phyloP scores from a whole-genome alignment of 1,140 invertebrate species.

The Thalassaphorura encarpata region DNA sequence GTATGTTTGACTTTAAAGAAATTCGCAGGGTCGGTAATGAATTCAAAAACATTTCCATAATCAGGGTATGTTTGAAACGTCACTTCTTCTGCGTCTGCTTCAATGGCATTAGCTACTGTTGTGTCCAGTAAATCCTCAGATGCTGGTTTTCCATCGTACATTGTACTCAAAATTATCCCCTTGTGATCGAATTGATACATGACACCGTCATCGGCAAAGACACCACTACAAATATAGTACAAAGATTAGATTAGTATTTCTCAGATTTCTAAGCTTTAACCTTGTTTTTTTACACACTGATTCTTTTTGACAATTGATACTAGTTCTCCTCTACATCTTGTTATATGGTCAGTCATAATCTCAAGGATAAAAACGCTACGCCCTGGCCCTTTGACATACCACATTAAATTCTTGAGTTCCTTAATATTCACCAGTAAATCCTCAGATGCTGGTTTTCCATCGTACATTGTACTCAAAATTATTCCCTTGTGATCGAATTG shows the following conservation, averaged over 20 bases:
- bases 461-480: conserved; percentile 13
- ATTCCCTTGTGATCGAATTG: conserved; percentile 21
- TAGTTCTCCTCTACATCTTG: conserved; percentile 13
- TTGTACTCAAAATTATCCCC: conserved; percentile 19
- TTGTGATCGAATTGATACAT: conserved; percentile 16
- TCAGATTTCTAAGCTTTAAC: too few species aligned
- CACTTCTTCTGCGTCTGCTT: conserved; percentile 25
- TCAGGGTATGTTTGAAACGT: conserved; percentile 7
- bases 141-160: conserved; percentile 1
- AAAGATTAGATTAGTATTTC: too few species aligned
- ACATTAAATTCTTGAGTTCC: background rate
- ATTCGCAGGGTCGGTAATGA: conserved; percentile 13
- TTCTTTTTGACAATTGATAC: conserved; percentile 17
- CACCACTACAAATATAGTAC: background rate
- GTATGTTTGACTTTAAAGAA: conserved; percentile 34
- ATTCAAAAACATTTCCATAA: conserved; percentile 23
- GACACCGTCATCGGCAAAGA: background rate
- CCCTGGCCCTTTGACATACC: conserved; percentile 14
- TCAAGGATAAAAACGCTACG: conserved; percentile 14
- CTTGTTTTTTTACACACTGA: too few species aligned
- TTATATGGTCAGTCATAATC: background rate
- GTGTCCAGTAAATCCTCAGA: conserved; percentile 10
- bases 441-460: conserved; percentile 2
- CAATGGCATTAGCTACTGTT: conserved; percentile 19
- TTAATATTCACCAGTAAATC: conserved; percentile 3